A percentile compares a stretch with the other conserved stretches of the same genome.
Conservation (phyloP, 1,140 invertebrate genomes). For the Leptinotarsa texana region DNA sequence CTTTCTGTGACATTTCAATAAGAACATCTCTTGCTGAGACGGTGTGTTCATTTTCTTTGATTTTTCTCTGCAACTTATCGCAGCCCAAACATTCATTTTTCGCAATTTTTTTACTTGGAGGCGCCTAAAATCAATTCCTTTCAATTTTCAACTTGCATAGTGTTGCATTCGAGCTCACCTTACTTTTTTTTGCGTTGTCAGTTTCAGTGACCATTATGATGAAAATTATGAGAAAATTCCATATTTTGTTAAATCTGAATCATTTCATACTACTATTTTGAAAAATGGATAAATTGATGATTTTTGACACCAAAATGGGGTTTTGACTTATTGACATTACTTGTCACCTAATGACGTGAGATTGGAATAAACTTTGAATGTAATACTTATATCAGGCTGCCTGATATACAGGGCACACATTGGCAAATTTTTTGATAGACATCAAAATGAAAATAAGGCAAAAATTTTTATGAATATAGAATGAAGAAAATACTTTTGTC, state of each 20-base stretch:
- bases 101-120: neutral
- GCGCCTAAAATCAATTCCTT: neutral
- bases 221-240: neutral
- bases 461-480: no score
- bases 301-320: slow-evolving; percentile 1
- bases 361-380: no score
- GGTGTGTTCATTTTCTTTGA: slow-evolving; percentile 16
- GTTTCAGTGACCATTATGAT: slow-evolving; percentile 2
- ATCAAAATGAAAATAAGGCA: no score
- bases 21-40: slow-evolving; percentile 22
- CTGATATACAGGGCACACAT: no score
- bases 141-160: neutral
- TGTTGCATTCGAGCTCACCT: neutral
- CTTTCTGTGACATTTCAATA: slow-evolving; percentile 20
- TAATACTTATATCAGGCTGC: no score
- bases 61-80: neutral
- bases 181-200: neutral
- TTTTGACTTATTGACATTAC: neutral
- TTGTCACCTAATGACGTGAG: no score
- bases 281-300: slow-evolving; percentile 1
- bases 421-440: no score
- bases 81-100: slow-evolving; percentile 10
- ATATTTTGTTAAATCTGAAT: neutral
- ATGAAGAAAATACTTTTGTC: no score
- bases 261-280: slow-evolving; percentile 2